Evolutionary conservation across 2,888 invertebrate genomes (phyloP).

Genomic region (Lypha dubia): DNA sequence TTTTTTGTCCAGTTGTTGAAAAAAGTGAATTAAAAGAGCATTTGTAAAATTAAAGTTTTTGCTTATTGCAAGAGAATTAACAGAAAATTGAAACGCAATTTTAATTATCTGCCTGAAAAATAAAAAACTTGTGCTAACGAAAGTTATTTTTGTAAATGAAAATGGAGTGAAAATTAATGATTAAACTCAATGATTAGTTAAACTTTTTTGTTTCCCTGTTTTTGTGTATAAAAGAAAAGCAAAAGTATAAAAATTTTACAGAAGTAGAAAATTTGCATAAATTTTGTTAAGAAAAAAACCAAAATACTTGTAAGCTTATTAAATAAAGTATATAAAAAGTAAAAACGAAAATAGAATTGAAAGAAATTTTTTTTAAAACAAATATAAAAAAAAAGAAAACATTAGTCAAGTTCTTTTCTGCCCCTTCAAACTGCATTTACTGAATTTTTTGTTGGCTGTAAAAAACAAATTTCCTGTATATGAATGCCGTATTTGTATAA

Average conservation of each 20-base stretch:
- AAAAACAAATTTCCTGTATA: no score
- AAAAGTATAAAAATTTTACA: constrained; percentile 42
- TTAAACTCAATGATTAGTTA: constrained; percentile 48
- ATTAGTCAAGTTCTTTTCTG: constrained; percentile 7
- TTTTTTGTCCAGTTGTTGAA: constrained; percentile 40
- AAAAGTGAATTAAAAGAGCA: constrained; percentile 54
- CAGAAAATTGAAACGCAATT: constrained; percentile 7
- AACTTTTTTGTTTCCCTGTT: constrained; percentile 24
- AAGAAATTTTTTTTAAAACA: constrained; percentile 42
- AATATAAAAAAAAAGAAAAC: not conserved
- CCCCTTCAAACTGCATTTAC: constrained; percentile 39
- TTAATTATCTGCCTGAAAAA: not conserved
- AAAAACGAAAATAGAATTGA: constrained; percentile 17
- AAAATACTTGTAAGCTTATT: constrained; percentile 24
- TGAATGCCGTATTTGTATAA: constrained; percentile 24
- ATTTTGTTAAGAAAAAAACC: constrained; percentile 9
- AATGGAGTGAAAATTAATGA: constrained; percentile 46
- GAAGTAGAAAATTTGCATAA: not conserved
- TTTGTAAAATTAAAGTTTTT: not conserved
- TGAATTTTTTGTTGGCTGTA: constrained; percentile 24
- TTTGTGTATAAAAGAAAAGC: constrained; percentile 54
- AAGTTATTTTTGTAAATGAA: constrained; percentile 12
- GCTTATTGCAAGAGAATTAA: constrained; percentile 9
- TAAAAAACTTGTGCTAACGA: not conserved
- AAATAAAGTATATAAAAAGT: constrained; percentile 30